Percentiles rank a stretch among this genome's conserved stretches.
phyloP scores from a whole-genome alignment of 2,888 invertebrate species.

The Nomada goodeniana region DNA sequence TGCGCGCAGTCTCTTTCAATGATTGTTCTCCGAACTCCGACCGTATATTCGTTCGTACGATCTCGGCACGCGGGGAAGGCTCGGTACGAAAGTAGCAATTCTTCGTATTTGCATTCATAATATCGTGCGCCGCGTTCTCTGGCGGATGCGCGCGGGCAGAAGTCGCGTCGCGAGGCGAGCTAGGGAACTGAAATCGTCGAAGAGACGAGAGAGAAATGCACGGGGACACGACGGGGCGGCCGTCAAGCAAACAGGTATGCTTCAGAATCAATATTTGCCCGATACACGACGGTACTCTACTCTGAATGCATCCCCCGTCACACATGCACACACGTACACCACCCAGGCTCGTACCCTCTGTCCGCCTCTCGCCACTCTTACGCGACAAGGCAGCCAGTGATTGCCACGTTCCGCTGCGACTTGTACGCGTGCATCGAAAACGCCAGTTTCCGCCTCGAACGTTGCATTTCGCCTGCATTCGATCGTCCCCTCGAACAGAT shows the following conservation, averaged over 20 bases:
- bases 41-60: not conserved
- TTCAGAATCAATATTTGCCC: constrained; percentile 82
- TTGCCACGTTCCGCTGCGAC: constrained; percentile 50
- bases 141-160: constrained; percentile 18
- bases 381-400: constrained; percentile 62
- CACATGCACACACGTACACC: constrained; percentile 50
- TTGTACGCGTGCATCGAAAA: constrained; percentile 25
- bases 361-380: constrained; percentile 59
- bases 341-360: constrained; percentile 49
- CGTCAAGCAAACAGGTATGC: constrained; percentile 79
- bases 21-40: constrained; percentile 1
- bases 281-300: constrained; percentile 76
- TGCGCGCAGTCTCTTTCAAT: not conserved
- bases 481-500: constrained; percentile 27
- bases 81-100: constrained; percentile 27
- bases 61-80: not conserved
- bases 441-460: constrained; percentile 18
- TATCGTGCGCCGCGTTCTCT: constrained; percentile 36
- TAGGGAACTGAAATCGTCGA: constrained; percentile 47
- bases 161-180: constrained; percentile 23
- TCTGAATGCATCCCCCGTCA: constrained; percentile 75
- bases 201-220: constrained; percentile 53
- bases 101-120: constrained; percentile 58
- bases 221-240: constrained; percentile 53
- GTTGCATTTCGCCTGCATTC: constrained; percentile 31